phyloP scores from a whole-genome alignment of 2,888 invertebrate genomes.

The Eristalis tenax region DNA sequence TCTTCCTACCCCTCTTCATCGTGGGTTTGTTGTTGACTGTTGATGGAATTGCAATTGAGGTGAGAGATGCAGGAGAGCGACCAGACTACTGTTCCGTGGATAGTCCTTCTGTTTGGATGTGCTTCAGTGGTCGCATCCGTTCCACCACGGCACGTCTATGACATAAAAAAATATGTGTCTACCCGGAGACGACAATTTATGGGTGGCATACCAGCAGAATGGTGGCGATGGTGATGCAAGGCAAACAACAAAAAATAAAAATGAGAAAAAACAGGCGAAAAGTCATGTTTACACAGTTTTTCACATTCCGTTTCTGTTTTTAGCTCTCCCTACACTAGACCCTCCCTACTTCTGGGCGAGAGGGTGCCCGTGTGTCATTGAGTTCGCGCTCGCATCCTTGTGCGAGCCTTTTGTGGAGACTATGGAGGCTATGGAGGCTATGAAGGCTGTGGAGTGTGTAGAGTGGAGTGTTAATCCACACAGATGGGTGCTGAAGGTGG shows the following conservation, averaged over 20 bases:
- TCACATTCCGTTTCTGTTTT: slow-evolving; percentile 30
- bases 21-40: slow-evolving; percentile 56
- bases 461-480: neutral
- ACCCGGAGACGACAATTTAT: slow-evolving; percentile 61
- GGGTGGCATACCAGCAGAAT: slow-evolving; percentile 28
- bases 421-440: neutral
- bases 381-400: neutral
- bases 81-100: slow-evolving; percentile 49
- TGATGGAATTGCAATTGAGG: slow-evolving; percentile 68
- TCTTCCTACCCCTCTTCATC: neutral
- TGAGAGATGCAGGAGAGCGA: slow-evolving; percentile 50
- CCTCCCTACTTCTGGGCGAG: neutral
- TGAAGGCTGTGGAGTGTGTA: neutral
- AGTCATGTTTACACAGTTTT: slow-evolving; percentile 64
- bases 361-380: neutral
- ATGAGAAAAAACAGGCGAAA: slow-evolving; percentile 16
- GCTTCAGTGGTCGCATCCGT: slow-evolving; percentile 2
- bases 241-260: neutral
- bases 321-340: neutral
- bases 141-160: slow-evolving; percentile 36
- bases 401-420: neutral
- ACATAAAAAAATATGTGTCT: slow-evolving; percentile 41
- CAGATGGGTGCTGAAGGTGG: neutral
- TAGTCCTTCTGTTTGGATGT: neutral
- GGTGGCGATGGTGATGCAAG: neutral